phyloP scores from a whole-genome alignment of 2,113 vertebrate species.

The Fulmarus glacialis region DNA sequence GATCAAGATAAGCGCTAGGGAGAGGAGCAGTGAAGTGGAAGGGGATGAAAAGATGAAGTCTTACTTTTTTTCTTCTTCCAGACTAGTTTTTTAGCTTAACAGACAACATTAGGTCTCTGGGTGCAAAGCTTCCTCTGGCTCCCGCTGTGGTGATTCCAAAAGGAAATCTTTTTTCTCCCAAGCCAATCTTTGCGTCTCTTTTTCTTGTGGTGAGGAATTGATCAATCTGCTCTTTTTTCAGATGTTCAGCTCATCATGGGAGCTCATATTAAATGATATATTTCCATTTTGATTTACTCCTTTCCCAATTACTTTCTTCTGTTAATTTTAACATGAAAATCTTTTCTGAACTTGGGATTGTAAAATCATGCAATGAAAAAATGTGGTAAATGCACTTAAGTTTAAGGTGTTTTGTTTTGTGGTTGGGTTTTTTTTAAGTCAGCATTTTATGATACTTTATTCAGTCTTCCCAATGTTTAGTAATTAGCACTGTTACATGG shows the following conservation, averaged over 20 bases:
- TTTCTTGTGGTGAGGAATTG: neutral
- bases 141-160: conserved; percentile 51
- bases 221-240: neutral
- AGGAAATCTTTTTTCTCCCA: neutral
- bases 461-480: neutral
- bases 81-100: conserved; percentile 50
- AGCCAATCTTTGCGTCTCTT: neutral
- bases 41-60: conserved; percentile 39
- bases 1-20: conserved; percentile 23
- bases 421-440: neutral
- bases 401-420: conserved; percentile 6
- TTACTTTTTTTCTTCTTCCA: conserved; percentile 19
- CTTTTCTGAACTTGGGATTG: neutral
- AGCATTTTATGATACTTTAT: neutral
- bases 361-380: neutral
- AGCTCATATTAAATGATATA: neutral
- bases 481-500: conserved; percentile 16
- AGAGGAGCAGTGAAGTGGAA: conserved; percentile 39
- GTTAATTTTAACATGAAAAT: conserved; percentile 29
- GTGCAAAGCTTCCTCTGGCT: conserved; percentile 43
- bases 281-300: neutral
- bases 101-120: conserved; percentile 25
- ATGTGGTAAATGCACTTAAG: neutral
- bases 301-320: neutral
- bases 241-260: neutral